These are phyloP conservation scores for Lasioglossum vierecki DNA, from an alignment of 2,888 invertebrate genomes.

Conservation along the genomic window DNA sequence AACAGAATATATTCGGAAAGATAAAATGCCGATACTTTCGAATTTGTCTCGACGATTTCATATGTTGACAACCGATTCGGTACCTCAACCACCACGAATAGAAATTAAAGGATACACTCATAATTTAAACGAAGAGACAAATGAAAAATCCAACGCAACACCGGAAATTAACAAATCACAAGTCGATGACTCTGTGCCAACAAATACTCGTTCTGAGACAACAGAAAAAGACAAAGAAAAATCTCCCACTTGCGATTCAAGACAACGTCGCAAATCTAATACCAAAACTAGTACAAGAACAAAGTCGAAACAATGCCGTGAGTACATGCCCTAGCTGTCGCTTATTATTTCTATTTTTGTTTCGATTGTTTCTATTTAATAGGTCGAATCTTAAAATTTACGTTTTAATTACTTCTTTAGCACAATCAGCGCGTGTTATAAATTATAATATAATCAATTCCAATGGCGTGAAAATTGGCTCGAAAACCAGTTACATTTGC, in stretches of 20 bases:
- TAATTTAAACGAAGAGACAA: constrained; percentile 47
- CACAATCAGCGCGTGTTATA: constrained; percentile 63
- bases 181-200: constrained; percentile 37
- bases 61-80: constrained; percentile 85
- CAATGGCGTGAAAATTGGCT: constrained; percentile 76
- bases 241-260: constrained; percentile 28
- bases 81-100: constrained; percentile 85
- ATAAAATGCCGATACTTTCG: constrained; percentile 72
- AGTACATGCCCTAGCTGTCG: constrained; percentile 18
- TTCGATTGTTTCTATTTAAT: not conserved
- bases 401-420: constrained; percentile 33
- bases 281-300: constrained; percentile 51
- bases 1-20: not conserved
- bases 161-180: constrained; percentile 28
- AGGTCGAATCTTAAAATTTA: not conserved
- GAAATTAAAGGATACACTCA: constrained; percentile 63
- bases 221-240: constrained; percentile 14
- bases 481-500: constrained; percentile 75
- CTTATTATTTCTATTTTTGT: too few species aligned
- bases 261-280: constrained; percentile 48
- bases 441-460: constrained; percentile 80
- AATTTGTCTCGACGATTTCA: constrained; percentile 84
- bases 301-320: constrained; percentile 56
- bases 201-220: not conserved
- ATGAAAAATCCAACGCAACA: not conserved